Base-by-base conservation (phyloP, 2,797 vertebrate genomes). In the Heliangelus exortis region DNA sequence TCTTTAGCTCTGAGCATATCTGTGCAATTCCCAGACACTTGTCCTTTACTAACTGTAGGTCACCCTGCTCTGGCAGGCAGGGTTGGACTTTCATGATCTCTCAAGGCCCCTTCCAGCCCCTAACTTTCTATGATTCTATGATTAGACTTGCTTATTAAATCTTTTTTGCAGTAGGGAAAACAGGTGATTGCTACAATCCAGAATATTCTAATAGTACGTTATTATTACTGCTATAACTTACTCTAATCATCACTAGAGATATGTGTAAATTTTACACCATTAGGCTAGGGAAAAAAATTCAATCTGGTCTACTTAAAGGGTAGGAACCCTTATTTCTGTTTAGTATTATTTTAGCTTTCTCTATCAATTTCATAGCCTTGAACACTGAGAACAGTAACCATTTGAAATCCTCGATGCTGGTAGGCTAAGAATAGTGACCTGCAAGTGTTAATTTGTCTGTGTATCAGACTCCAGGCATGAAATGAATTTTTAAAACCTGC, bases 401-500 rank as follows among this genome's bases (percentile, higher is more conserved):
- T 76, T 41, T 50, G 15, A 79, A 93, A 73, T 57, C 65, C 50
- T 71, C 0, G 0, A 2, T 63, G 31, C 33, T 17, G 8, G 23
- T 66, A 36, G 28, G 14, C 76, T 90, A 45, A 78, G 34, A 65
- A 62, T 28, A 73, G 51, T 66, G 63, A 71, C 12, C 76, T 73
- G 54, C 5, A 47, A 61, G 34, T 41, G 43, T 22, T 84, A 6
- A 8, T 90, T 82, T 94, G 13, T 65, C 33, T 45, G 17, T 34
- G 15, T 71, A 31, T 83, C 61, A 79, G 48, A 53, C 4, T 89
- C 9, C 4, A 73, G 61, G 43, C 48, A 39, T 59, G 59, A 69
- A 81, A 53, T 48, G 25, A 58, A 59, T 84, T 93, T 93, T 73
- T 92, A 79, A 92, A 73, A 33, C 31, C 77, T 86, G 26, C 41